Evolutionary conservation across 1,140 invertebrate genomes (phyloP).

Genomic region (Coptotermes formosanus): DNA sequence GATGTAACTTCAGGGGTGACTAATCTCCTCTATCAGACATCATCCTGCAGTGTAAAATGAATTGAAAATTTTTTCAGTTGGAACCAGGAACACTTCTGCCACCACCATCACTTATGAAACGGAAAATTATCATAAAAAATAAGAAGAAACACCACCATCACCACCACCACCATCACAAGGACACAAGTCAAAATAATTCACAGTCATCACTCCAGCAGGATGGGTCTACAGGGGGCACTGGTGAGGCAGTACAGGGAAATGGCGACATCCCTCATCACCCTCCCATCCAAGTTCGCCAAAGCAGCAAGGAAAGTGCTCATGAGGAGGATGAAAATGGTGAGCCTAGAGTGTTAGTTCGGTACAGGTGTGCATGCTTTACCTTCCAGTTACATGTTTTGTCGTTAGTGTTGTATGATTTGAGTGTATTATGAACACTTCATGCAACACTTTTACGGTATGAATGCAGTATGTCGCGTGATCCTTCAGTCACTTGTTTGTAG

Average conservation of each 20-base stretch:
- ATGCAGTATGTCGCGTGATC: no score
- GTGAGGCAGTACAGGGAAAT: constrained; percentile 51
- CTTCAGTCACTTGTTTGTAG: no score
- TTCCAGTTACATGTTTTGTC: no score
- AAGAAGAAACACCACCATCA: constrained; percentile 90
- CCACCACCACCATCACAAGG: constrained; percentile 54
- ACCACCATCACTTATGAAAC: constrained; percentile 76
- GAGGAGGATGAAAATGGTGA: constrained; percentile 54
- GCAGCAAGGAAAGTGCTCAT: constrained; percentile 59
- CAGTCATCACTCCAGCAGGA: constrained; percentile 42
- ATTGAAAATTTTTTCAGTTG: constrained; percentile 50
- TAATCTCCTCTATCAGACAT: no score
- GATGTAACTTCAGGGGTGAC: no score
- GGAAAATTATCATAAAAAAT: constrained; percentile 97
- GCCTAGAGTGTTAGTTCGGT: neutral
- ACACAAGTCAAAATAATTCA: constrained; percentile 46
- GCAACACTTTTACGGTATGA: no score
- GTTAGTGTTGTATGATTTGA: no score
- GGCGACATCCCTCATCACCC: constrained; percentile 60
- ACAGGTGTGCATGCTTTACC: no score
- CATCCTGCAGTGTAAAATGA: neutral
- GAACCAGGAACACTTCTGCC: constrained; percentile 79
- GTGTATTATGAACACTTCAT: no score
- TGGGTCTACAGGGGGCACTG: constrained; percentile 41
- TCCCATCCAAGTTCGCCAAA: constrained; percentile 60